A percentile compares a stretch with the other conserved stretches of the same genome.
Conservation (phyloP, 2,797 vertebrate genomes). For the Dendrocincla tyrannina region DNA sequence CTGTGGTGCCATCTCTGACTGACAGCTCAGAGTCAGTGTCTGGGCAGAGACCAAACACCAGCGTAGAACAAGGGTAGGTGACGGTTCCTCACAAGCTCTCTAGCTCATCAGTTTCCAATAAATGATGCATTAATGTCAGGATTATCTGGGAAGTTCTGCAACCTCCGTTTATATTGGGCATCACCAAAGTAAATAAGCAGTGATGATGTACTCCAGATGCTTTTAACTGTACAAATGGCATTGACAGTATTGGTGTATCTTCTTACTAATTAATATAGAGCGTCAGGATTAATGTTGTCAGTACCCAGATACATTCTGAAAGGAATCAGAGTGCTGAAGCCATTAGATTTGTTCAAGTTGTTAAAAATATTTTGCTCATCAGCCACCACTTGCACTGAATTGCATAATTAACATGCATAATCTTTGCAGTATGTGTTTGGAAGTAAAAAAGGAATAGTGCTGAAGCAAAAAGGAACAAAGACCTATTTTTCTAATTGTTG, state of each 20-base stretch:
- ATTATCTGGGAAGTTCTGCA: background rate
- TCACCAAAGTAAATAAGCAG: background rate
- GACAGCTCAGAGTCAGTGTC: constrained; percentile 98
- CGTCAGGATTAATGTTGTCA: fast-evolving
- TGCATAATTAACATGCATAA: background rate
- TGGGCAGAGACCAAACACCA: constrained; percentile 97
- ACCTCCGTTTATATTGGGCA: background rate
- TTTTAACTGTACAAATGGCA: background rate
- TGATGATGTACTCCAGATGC: background rate
- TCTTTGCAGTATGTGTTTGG: too few relatives aligned
- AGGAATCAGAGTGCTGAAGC: background rate
- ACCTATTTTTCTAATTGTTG: background rate
- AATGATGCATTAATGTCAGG: background rate
- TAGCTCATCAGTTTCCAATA: background rate
- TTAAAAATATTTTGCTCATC: background rate
- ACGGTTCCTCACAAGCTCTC: background rate
- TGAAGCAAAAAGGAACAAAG: background rate
- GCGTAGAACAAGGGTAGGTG: constrained; percentile 94
- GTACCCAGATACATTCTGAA: background rate
- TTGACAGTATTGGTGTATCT: background rate
- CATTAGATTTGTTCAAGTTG: background rate
- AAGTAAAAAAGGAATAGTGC: too few relatives aligned
- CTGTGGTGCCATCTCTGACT: constrained; percentile 94
- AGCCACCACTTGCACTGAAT: background rate
- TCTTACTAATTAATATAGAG: background rate